phyloP scores from a whole-genome alignment of 2,113 vertebrate genomes.

The Crypturellus undulatus region DNA sequence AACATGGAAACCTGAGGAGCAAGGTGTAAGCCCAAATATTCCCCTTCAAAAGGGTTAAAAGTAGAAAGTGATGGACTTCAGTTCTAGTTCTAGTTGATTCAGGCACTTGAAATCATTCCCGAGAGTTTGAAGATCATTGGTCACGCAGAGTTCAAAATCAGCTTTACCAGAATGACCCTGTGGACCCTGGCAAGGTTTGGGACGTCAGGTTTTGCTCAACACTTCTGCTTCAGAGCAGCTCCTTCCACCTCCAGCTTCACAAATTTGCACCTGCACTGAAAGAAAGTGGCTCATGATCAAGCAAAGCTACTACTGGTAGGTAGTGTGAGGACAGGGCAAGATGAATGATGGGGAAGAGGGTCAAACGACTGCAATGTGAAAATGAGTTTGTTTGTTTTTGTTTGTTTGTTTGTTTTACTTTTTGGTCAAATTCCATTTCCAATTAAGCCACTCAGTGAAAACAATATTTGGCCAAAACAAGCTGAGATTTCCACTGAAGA shows the following conservation, averaged over 20 bases:
- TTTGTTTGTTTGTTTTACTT: not conserved
- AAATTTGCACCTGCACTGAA: not conserved
- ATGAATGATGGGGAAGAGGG: not conserved
- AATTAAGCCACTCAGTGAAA: conserved; percentile 11
- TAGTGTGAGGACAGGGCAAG: not conserved
- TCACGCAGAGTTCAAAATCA: not conserved
- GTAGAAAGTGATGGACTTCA: not conserved
- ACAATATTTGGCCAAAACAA: not conserved
- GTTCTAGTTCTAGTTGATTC: not conserved
- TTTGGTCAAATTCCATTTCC: not conserved
- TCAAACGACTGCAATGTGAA: not conserved
- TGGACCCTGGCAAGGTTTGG: not conserved
- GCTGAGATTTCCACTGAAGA: not conserved
- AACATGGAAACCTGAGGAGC: accelerated
- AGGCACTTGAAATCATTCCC: not conserved
- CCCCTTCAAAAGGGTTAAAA: not conserved
- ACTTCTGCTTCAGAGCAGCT: not conserved
- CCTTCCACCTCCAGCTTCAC: not conserved
- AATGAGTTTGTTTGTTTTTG: not conserved
- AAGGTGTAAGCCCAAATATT: not conserved
- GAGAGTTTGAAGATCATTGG: not conserved
- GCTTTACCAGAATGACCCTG: not conserved
- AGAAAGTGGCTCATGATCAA: not conserved
- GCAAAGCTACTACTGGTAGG: not conserved
- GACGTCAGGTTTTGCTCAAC: not conserved